A percentile compares a stretch with the other conserved stretches of the same genome.
Evolutionary conservation across 2,888 invertebrate genomes (phyloP).

Genomic region (Ganaspis brasiliensis): DNA sequence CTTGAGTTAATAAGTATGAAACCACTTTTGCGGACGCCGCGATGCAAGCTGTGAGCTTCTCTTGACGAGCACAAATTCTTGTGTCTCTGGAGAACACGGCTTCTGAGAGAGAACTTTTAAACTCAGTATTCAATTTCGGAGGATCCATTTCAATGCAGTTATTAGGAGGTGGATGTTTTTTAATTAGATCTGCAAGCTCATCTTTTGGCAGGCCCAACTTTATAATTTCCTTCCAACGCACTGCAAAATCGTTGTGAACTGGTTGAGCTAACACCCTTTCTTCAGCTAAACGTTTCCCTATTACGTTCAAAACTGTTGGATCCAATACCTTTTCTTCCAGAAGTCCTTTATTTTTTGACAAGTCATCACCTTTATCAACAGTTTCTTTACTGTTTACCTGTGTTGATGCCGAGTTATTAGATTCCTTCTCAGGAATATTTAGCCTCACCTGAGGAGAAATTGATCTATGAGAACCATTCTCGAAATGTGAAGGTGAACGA

Average conservation of each 20-base stretch:
- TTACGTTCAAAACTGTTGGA: neutral
- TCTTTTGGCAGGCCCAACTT: neutral
- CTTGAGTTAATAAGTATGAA: neutral
- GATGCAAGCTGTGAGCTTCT: neutral
- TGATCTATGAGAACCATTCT: neutral
- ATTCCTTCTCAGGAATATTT: neutral
- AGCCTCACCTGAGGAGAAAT: neutral
- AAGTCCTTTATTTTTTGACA: neutral
- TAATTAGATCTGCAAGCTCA: neutral
- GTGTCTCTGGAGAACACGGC: neutral
- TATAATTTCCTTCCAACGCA: constrained; percentile 1
- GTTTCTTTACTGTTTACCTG: too few species aligned
- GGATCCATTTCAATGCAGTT: neutral
- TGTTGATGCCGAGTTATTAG: neutral
- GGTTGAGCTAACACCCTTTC: neutral
- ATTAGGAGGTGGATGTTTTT: neutral
- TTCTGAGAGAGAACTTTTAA: neutral
- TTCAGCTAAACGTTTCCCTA: neutral
- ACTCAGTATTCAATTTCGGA: neutral
- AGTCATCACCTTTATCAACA: too few species aligned
- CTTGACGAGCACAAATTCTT: neutral
- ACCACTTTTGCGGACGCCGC: neutral
- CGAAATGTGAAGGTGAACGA: neutral
- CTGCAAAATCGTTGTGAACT: neutral
- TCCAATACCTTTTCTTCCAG: neutral